Conservation (phyloP, 2,888 invertebrate species). For the Synanthedon tipuliformis region DNA sequence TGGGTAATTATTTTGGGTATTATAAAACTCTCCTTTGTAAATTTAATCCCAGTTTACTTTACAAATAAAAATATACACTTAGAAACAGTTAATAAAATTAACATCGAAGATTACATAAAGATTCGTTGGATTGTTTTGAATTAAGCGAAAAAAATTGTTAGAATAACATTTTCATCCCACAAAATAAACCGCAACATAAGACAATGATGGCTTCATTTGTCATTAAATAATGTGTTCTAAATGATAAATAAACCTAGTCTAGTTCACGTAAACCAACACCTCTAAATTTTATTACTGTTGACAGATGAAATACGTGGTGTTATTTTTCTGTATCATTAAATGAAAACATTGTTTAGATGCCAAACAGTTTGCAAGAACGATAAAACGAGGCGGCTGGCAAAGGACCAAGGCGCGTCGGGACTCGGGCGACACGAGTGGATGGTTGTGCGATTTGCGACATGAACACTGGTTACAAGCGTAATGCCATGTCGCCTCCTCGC, state of each 20-base stretch:
- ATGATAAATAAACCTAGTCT: slow-evolving; percentile 14
- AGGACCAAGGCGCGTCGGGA: slow-evolving; percentile 44
- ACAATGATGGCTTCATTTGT: too few relatives aligned
- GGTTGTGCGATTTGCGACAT: slow-evolving; percentile 45
- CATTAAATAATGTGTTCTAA: neutral
- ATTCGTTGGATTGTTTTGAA: too few relatives aligned
- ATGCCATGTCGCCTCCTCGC: neutral
- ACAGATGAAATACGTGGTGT: slow-evolving; percentile 48
- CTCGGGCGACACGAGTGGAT: slow-evolving; percentile 44
- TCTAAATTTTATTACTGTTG: slow-evolving; percentile 21
- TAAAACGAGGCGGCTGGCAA: slow-evolving; percentile 66
- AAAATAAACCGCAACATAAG: too few relatives aligned
- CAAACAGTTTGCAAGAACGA: slow-evolving; percentile 58
- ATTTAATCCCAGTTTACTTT: too few relatives aligned
- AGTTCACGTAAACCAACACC: slow-evolving; percentile 10
- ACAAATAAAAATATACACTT: too few relatives aligned
- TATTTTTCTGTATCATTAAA: slow-evolving; percentile 60
- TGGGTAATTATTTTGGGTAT: too few relatives aligned
- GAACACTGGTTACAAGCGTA: neutral
- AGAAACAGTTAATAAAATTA: too few relatives aligned
- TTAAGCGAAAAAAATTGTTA: too few relatives aligned
- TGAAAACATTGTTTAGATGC: slow-evolving; percentile 61
- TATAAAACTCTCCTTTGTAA: too few relatives aligned
- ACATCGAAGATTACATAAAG: too few relatives aligned
- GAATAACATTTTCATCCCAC: too few relatives aligned